Percentiles rank a stretch among this genome's conserved stretches.
Conservation (phyloP, 2,113 vertebrate genomes). For the Oncorhynchus kisutch region DNA sequence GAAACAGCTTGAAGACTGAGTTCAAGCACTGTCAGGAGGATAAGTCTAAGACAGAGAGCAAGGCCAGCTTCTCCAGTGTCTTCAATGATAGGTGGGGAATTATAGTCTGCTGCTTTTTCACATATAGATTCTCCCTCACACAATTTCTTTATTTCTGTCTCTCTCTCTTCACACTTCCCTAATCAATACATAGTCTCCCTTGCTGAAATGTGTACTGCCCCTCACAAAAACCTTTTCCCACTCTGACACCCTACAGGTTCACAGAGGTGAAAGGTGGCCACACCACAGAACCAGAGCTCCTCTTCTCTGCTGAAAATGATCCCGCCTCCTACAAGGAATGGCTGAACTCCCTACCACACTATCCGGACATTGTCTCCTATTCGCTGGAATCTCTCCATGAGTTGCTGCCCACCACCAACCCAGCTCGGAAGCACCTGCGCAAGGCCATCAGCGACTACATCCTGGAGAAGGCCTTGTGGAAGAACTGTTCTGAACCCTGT, state of each 20-base stretch:
- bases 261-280: conserved; percentile 72
- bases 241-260: conserved; percentile 46
- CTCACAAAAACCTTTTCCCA: background rate
- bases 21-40: conserved; percentile 66
- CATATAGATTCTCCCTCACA: too few species aligned
- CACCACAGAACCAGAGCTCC: conserved; percentile 72
- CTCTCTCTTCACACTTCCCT: background rate
- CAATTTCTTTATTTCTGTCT: background rate
- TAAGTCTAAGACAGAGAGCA: conserved; percentile 46
- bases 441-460: conserved; percentile 75
- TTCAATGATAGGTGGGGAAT: conserved; percentile 73
- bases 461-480: conserved; percentile 68
- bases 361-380: conserved; percentile 78
- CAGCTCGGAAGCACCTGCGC: conserved; percentile 61
- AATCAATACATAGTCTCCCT: background rate
- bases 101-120: background rate
- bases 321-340: conserved; percentile 76
- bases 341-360: conserved; percentile 59
- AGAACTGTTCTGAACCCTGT: conserved; percentile 68
- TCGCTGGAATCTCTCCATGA: conserved; percentile 76
- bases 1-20: background rate
- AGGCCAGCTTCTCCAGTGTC: conserved; percentile 68
- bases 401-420: conserved; percentile 50
- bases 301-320: conserved; percentile 73
- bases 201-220: background rate